A percentile compares a stretch with the other conserved stretches of the same genome.
phyloP scores from a whole-genome alignment of 2,797 vertebrate genomes.

The Sebastes nivosus region DNA sequence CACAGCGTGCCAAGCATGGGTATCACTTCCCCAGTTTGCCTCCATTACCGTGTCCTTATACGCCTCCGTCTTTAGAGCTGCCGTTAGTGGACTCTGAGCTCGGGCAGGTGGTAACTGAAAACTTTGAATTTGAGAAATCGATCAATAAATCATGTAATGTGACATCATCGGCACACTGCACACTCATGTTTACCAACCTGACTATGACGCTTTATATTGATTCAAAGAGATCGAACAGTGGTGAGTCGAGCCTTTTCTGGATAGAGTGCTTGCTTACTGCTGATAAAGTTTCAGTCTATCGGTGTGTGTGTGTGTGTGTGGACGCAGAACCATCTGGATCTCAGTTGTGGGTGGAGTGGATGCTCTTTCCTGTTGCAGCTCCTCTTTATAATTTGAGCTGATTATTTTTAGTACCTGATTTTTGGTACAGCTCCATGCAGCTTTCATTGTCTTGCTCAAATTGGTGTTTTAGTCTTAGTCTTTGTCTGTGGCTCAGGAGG shows the following conservation, averaged over 20 bases:
- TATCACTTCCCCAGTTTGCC: constrained; percentile 44
- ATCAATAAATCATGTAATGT: constrained; percentile 41
- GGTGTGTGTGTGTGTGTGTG: background rate
- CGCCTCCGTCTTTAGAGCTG: background rate
- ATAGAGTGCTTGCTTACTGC: background rate
- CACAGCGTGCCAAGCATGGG: constrained; percentile 28
- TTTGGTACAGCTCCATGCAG: background rate
- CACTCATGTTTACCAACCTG: constrained; percentile 27
- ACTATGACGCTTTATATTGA: constrained; percentile 26
- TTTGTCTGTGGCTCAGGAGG: background rate
- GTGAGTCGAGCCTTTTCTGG: background rate
- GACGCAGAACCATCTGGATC: background rate
- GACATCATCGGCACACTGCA: constrained; percentile 30
- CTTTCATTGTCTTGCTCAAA: background rate
- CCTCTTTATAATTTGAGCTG: background rate
- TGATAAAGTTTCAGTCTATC: background rate
- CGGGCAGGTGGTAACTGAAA: constrained; percentile 20
- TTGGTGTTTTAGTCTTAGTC: background rate
- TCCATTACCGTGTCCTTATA: constrained; percentile 40
- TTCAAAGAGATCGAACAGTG: background rate
- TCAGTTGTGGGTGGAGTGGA: background rate
- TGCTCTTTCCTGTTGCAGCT: background rate
- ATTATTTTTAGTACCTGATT: background rate
- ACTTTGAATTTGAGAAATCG: background rate
- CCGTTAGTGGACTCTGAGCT: constrained; percentile 3